Evolutionary conservation across 1,140 invertebrate species (phyloP).

Genomic region (Drosophila orosa): DNA sequence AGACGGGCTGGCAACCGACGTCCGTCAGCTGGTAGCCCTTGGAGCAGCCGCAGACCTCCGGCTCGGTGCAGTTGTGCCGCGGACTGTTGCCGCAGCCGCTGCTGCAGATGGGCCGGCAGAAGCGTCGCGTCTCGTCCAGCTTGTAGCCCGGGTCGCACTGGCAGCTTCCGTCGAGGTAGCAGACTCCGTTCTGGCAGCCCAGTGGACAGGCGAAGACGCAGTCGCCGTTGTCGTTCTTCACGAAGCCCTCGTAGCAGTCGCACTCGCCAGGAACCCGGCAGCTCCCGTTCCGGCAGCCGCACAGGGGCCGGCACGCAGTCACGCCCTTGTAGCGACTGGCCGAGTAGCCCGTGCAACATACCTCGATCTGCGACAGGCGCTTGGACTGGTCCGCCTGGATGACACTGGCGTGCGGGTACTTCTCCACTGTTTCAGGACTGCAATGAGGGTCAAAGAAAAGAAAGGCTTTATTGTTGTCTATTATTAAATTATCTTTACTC

Average conservation of each 20-base stretch:
- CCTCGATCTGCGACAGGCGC: constrained; percentile 51
- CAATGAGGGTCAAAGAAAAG: neutral
- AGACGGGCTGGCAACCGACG: constrained; percentile 69
- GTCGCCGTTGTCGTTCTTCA: constrained; percentile 83
- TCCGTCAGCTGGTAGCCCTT: constrained; percentile 73
- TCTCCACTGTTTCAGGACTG: constrained; percentile 56
- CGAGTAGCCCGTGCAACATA: constrained; percentile 87
- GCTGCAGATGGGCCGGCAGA: constrained; percentile 85
- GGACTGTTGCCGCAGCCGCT: constrained; percentile 74
- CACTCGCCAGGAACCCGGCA: constrained; percentile 87
- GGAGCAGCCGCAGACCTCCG: constrained; percentile 74
- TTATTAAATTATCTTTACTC: too few relatives aligned
- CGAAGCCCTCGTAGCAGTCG: constrained; percentile 85
- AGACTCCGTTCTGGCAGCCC: constrained; percentile 84
- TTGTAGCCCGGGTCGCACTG: constrained; percentile 88
- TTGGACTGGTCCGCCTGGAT: constrained; percentile 64
- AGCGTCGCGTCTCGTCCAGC: constrained; percentile 84
- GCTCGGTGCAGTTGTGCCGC: constrained; percentile 77
- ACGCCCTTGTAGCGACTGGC: constrained; percentile 82
- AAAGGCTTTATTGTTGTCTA: neutral
- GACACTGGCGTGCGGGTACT: constrained; percentile 43
- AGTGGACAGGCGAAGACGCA: constrained; percentile 79
- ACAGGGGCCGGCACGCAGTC: constrained; percentile 85
- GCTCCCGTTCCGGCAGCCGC: constrained; percentile 86
- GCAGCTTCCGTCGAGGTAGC: constrained; percentile 85